A percentile compares a stretch with the other conserved stretches of the same genome.
These are phyloP conservation scores for Hirtodrosophila alboralis DNA, from an alignment of 2,888 invertebrate genomes.

Conservation along the genomic window DNA sequence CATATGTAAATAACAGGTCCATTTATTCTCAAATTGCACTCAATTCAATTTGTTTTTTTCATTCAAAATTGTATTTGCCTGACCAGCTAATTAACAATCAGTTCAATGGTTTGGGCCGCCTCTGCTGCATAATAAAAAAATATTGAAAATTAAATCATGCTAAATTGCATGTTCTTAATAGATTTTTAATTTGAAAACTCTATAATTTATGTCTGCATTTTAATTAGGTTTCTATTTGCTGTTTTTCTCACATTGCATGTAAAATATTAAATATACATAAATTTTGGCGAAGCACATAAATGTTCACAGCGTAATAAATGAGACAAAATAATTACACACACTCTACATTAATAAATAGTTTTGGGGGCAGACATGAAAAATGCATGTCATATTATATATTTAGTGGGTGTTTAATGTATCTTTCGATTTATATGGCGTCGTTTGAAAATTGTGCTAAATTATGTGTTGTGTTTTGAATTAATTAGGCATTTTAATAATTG, in stretches of 20 bases:
- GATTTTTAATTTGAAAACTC: conserved; percentile 13
- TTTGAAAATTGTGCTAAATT: conserved; percentile 15
- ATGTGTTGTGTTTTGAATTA: conserved; percentile 33
- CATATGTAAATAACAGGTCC: too few species aligned
- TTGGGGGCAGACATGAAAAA: conserved; percentile 36
- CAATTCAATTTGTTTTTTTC: neutral
- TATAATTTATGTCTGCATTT: conserved; percentile 6
- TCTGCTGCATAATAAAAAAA: conserved; percentile 2
- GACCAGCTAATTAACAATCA: conserved; percentile 25
- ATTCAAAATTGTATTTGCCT: conserved; percentile 1
- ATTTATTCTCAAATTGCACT: too few species aligned
- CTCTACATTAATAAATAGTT: conserved; percentile 65
- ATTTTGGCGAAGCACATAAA: conserved; percentile 21
- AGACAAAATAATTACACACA: conserved; percentile 54
- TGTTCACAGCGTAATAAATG: conserved; percentile 40
- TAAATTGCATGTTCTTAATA: conserved; percentile 8
- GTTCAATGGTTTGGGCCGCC: too few species aligned
- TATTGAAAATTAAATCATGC: conserved; percentile 19
- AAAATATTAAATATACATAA: conserved; percentile 30
- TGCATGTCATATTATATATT: conserved; percentile 24
- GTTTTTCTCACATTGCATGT: conserved; percentile 8
- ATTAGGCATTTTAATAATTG: conserved; percentile 52
- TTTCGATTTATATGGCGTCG: conserved; percentile 33
- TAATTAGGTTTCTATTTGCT: conserved; percentile 11
- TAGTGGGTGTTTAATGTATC: conserved; percentile 19